phyloP scores from a whole-genome alignment of 2,113 vertebrate species.

The Calyptomena viridis region DNA sequence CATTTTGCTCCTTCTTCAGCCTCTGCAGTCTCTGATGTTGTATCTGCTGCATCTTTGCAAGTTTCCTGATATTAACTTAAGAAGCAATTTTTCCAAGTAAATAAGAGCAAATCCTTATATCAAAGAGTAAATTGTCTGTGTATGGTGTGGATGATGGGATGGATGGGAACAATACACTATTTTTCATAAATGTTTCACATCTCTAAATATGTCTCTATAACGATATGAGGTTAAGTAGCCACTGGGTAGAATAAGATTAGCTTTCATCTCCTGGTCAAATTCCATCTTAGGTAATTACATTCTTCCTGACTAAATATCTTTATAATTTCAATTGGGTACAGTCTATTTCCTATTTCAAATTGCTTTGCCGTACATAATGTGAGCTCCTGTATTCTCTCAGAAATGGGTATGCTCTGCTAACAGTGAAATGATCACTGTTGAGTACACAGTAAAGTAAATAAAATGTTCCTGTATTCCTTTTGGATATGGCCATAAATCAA shows the following conservation, averaged over 20 bases:
- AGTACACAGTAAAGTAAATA: not conserved
- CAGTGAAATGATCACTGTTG: not conserved
- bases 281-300: conserved; percentile 21
- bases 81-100: not conserved
- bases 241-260: conserved; percentile 17
- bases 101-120: not conserved
- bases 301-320: conserved; percentile 37
- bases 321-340: conserved; percentile 1
- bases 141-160: not conserved
- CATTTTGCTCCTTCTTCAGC: not conserved
- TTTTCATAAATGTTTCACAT: not conserved
- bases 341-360: conserved; percentile 41
- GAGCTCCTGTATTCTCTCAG: not conserved
- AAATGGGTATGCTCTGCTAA: not conserved
- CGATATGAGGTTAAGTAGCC: not conserved
- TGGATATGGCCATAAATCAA: not conserved
- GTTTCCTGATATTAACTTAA: not conserved
- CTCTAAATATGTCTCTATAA: not conserved
- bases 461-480: not conserved
- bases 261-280: conserved; percentile 15
- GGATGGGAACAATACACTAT: not conserved
- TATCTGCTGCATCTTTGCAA: not conserved
- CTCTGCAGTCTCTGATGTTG: not conserved
- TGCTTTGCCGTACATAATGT: not conserved
- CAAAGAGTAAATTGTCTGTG: not conserved